Base-by-base conservation (phyloP, 2,113 vertebrate genomes). In the Piprites chloris region DNA sequence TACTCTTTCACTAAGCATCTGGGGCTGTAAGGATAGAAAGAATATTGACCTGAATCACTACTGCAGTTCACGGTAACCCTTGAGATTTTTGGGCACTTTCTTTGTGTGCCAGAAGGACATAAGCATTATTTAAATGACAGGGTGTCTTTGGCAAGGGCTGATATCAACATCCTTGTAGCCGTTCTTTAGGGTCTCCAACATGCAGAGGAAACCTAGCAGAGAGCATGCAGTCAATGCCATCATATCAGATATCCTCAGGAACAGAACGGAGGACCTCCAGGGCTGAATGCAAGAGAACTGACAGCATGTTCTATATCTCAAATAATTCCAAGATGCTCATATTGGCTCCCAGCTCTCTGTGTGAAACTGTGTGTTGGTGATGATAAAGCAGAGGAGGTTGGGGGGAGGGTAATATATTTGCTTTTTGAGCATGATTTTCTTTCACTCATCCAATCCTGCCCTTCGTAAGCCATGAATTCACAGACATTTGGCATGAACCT, bases 401-500 rank as follows among this genome's bases (percentile, higher is more conserved):
- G 50, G 58, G 58, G 55, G 19, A 84, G 55, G 35, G 72, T 71
- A 80, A 77, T 88, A n/a, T 86, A 41, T 94, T 95, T 95, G 39
- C 90, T 61, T 88, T 80, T 44, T 37, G 33, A 80, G 39, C 72
- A 37, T 75, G 59, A 33, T 86, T 93, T 94, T 95, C 63, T 30
- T 92, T 89, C 68, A 4, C 16, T 84, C 37, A 26, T 93, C 76
- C 65, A 82, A 2, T 83, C 37, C 61, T 96, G 76, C 53, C 90
- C 80, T 89, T 93, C 80, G 17, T 78, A 89, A 96, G 56, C 82
- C 75, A 75, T 89, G 88, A 84, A 94, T 92, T 94, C 5, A 3
- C 68, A 96, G 86, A 90, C 80, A 89, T 85, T 90, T 95, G 95
- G 92, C 92, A 93, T 58, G 52, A 89, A 30, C 30, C 90, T 53